Evolutionary conservation across 1,140 invertebrate species (phyloP).

Genomic region (Lasioglossum albipes): DNA sequence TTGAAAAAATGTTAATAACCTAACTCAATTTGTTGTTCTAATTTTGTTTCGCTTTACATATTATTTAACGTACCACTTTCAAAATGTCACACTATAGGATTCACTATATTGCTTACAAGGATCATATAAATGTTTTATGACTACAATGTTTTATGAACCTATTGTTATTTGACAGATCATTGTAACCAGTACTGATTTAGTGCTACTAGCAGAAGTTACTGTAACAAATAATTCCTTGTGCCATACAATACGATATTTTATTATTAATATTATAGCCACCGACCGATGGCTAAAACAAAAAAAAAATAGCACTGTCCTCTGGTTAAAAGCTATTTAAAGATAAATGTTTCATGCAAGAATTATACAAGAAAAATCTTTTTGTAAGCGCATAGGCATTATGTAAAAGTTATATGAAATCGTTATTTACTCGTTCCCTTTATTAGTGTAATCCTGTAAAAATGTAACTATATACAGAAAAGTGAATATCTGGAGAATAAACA

Average conservation of each 20-base stretch:
- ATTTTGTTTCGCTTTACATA: constrained; percentile 30
- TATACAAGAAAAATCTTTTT: constrained; percentile 57
- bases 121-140: constrained; percentile 11
- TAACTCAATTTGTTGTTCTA: constrained; percentile 44
- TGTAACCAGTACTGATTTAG: constrained; percentile 45
- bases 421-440: constrained; percentile 51
- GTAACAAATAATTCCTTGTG: constrained; percentile 65
- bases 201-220: constrained; percentile 38
- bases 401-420: constrained; percentile 64
- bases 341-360: constrained; percentile 49
- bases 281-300: background rate
- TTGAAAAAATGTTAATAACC: constrained; percentile 39
- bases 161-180: constrained; percentile 11
- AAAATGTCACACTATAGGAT: constrained; percentile 4
- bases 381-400: constrained; percentile 66
- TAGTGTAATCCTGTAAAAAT: constrained; percentile 52
- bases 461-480: constrained; percentile 36
- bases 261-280: constrained; percentile 33
- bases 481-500: constrained; percentile 45
- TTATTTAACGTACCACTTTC: constrained; percentile 20
- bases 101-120: constrained; percentile 2
- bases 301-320: constrained; percentile 30
- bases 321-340: constrained; percentile 37
- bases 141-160: background rate
- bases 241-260: constrained; percentile 70